Conservation (phyloP, 2,797 vertebrate species). For the Manis pentadactyla region DNA sequence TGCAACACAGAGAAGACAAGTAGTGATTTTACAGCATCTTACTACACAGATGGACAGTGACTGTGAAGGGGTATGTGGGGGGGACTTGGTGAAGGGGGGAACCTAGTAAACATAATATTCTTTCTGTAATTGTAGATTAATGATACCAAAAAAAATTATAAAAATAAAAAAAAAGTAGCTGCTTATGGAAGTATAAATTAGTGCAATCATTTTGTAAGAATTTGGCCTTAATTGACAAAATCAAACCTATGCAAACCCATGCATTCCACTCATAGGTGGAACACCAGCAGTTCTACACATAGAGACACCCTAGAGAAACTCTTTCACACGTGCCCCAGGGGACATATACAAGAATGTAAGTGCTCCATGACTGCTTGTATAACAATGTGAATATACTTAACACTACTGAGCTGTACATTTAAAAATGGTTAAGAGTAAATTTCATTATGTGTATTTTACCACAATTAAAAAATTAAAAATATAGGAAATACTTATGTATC, state of each 20-base stretch:
- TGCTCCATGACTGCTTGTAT: neutral
- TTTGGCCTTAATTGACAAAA: conserved; percentile 5
- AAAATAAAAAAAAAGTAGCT: neutral
- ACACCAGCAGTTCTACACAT: neutral
- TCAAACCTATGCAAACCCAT: neutral
- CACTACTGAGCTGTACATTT: neutral
- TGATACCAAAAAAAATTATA: too few species aligned
- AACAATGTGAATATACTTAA: neutral
- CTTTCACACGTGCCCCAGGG: neutral
- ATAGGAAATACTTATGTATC: neutral
- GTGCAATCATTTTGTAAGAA: neutral
- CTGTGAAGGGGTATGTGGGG: too few species aligned
- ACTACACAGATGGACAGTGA: too few species aligned
- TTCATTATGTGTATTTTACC: neutral
- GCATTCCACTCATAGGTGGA: neutral
- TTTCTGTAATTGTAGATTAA: too few species aligned
- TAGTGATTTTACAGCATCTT: too few species aligned
- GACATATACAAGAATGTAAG: neutral
- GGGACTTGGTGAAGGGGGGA: too few species aligned
- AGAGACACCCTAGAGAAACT: neutral
- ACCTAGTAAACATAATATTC: too few species aligned
- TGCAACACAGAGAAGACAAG: too few species aligned
- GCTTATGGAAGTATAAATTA: neutral
- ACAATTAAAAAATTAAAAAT: neutral
- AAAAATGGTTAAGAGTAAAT: neutral